These are phyloP conservation scores for Aix galericulata DNA, from an alignment of 2,113 vertebrate genomes.

Conservation along the genomic window DNA sequence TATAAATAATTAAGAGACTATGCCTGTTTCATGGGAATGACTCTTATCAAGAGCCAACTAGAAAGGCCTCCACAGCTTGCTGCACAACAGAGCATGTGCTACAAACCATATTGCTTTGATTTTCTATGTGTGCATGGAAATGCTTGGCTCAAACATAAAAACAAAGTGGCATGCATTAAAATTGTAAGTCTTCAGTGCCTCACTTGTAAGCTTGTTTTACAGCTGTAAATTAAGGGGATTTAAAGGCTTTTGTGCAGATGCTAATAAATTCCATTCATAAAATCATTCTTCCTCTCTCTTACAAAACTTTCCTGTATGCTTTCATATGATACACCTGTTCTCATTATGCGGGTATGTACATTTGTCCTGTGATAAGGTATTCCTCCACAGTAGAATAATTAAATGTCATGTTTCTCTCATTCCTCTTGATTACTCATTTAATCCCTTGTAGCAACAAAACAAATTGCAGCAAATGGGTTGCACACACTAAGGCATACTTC, in stretches of 20 bases:
- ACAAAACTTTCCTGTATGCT: background rate
- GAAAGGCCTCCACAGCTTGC: constrained; percentile 27
- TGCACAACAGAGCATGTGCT: background rate
- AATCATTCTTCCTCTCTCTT: background rate
- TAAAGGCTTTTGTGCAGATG: constrained; percentile 53
- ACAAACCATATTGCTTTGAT: constrained; percentile 26
- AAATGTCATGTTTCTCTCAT: constrained; percentile 25
- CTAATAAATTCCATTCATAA: constrained; percentile 61
- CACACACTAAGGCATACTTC: background rate
- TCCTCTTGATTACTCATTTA: constrained; percentile 39
- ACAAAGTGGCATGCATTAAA: constrained; percentile 14
- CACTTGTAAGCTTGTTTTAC: constrained; percentile 57
- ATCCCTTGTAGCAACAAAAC: constrained; percentile 31
- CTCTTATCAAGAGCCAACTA: constrained; percentile 34
- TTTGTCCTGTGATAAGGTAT: constrained; percentile 30
- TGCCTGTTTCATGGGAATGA: constrained; percentile 3
- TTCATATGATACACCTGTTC: constrained; percentile 30
- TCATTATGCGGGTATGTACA: background rate
- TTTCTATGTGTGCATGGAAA: constrained; percentile 1
- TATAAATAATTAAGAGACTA: constrained; percentile 55
- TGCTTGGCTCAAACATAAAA: constrained; percentile 37
- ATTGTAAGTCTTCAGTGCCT: constrained; percentile 29
- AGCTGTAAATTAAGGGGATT: constrained; percentile 57
- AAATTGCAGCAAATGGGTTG: background rate
- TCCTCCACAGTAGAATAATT: constrained; percentile 30